These are phyloP conservation scores for Orthonychiurus folsomi DNA, from an alignment of 2,888 invertebrate species.

Conservation along the genomic window DNA sequence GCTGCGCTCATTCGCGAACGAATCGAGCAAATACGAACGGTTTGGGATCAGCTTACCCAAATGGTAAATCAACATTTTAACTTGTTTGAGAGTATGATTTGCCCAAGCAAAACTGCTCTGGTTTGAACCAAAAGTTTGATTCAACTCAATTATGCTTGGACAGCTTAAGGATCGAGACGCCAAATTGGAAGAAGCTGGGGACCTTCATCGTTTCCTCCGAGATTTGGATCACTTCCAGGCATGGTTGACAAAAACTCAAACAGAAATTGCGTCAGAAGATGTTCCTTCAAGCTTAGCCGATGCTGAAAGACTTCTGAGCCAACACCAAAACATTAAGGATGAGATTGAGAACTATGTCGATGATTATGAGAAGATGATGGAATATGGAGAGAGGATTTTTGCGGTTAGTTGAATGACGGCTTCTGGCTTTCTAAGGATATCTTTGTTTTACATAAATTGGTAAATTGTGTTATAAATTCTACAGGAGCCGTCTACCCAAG, in stretches of 20 bases:
- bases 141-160: background rate
- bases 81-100: slow-evolving; percentile 6
- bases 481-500: slow-evolving; percentile 69
- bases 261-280: slow-evolving; percentile 96
- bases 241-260: slow-evolving; percentile 97
- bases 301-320: slow-evolving; percentile 90
- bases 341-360: slow-evolving; percentile 99
- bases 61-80: slow-evolving; percentile 60
- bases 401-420: slow-evolving; percentile 49
- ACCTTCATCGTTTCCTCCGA: slow-evolving; percentile 92
- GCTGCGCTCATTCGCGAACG: slow-evolving; percentile 82
- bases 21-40: slow-evolving; percentile 78
- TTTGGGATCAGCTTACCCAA: slow-evolving; percentile 94
- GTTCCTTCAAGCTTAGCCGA: slow-evolving; percentile 86
- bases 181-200: slow-evolving; percentile 96
- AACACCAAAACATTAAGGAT: slow-evolving; percentile 96
- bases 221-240: slow-evolving; percentile 99
- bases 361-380: slow-evolving; percentile 98
- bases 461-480: slow-evolving; percentile 21
- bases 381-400: slow-evolving; percentile 92
- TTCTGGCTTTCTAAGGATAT: background rate
- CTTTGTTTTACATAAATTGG: background rate
- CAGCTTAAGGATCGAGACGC: slow-evolving; percentile 94
- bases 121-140: background rate
- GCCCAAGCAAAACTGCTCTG: background rate